Conservation (phyloP, 2,888 invertebrate genomes). For the Acanthopleura granulata region DNA sequence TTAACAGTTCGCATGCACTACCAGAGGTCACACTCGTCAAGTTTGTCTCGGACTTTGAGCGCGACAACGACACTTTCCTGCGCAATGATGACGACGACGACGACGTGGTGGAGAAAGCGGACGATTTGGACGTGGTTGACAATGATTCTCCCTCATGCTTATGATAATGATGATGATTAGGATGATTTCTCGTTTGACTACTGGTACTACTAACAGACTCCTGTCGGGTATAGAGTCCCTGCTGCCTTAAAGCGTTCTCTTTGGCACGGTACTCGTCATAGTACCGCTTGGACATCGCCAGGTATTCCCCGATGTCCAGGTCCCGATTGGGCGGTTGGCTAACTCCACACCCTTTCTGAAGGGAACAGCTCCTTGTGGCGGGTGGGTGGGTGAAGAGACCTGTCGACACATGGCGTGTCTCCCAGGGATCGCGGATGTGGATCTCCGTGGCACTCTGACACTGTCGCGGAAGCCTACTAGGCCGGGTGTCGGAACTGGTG, state of each 20-base stretch:
- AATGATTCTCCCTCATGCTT: background rate
- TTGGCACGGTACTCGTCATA: background rate
- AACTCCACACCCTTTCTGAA: background rate
- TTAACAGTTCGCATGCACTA: slow-evolving; percentile 1
- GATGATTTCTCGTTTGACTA: background rate
- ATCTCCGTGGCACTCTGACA: slow-evolving; percentile 1
- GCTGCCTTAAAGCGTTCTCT: background rate
- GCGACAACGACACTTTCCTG: background rate
- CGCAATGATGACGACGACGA: background rate
- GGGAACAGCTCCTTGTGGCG: background rate
- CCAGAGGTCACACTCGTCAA: background rate
- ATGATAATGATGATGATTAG: background rate
- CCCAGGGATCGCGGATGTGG: background rate
- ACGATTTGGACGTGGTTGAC: background rate
- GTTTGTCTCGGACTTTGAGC: slow-evolving; percentile 11
- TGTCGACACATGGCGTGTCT: background rate
- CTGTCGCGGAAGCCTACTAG: background rate
- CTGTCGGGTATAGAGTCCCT: background rate
- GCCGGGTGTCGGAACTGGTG: background rate
- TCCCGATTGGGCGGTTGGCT: no score
- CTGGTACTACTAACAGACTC: background rate
- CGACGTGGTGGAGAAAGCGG: background rate
- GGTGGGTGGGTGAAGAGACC: background rate
- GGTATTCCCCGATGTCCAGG: background rate
- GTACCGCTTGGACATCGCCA: background rate